These are phyloP conservation scores for Bujurquina vittata DNA, from an alignment of 2,113 vertebrate species.

Conservation along the genomic window DNA sequence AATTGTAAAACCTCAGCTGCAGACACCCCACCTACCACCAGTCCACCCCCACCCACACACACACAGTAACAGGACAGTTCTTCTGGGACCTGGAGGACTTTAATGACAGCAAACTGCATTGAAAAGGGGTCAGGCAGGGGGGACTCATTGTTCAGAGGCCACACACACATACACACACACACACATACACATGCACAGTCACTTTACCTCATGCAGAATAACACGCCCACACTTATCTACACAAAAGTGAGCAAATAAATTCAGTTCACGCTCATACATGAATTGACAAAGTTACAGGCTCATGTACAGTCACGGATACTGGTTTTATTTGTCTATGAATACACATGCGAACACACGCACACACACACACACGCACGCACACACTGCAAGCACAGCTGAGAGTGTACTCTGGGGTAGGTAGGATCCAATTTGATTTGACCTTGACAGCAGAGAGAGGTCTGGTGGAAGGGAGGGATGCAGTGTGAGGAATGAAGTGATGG, in stretches of 20 bases:
- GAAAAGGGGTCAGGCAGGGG: constrained; percentile 48
- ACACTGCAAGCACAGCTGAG: background rate
- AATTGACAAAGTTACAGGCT: constrained; percentile 29
- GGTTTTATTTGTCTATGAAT: constrained; percentile 36
- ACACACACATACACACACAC: constrained; percentile 29
- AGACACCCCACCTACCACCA: no score
- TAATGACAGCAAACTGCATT: constrained; percentile 63
- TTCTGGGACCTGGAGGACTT: constrained; percentile 39
- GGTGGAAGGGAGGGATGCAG: constrained; percentile 47
- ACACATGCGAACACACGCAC: constrained; percentile 28
- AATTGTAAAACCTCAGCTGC: no score
- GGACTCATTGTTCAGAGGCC: constrained; percentile 48
- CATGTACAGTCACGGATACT: constrained; percentile 39
- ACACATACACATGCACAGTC: constrained; percentile 1
- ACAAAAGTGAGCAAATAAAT: constrained; percentile 45
- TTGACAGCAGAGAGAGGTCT: constrained; percentile 79
- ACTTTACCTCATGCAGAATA: constrained; percentile 16
- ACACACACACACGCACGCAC: constrained; percentile 19
- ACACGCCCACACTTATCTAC: constrained; percentile 15
- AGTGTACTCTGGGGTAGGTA: constrained; percentile 79
- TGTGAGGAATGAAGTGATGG: constrained; percentile 59
- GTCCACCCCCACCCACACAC: background rate
- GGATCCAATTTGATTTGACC: constrained; percentile 88
- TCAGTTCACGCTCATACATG: constrained; percentile 33
- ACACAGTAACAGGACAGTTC: constrained; percentile 16